A percentile compares a stretch with the other conserved stretches of the same genome.
Evolutionary conservation across 2,797 vertebrate genomes (phyloP).

Genomic region (Clarias fuscus): DNA sequence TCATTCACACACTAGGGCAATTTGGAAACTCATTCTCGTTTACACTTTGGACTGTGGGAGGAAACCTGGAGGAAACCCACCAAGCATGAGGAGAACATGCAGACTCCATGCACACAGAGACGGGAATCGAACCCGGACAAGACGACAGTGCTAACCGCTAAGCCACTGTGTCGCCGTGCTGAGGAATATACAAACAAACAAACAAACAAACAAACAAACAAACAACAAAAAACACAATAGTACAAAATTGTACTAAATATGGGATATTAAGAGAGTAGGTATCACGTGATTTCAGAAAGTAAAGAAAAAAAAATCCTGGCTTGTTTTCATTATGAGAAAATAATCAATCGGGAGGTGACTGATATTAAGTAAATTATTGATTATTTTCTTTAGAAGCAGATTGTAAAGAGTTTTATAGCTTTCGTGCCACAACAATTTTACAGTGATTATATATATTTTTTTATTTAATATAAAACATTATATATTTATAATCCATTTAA

Average conservation of each 20-base stretch:
- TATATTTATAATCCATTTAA: background rate
- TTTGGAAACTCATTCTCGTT: no score
- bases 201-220: no score
- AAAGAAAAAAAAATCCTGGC: background rate
- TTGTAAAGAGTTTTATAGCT: background rate
- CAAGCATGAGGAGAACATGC: no score
- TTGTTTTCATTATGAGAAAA: background rate
- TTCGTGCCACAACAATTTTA: background rate
- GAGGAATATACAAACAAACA: background rate
- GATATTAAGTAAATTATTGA: background rate
- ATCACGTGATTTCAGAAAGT: background rate
- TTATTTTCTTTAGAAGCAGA: background rate
- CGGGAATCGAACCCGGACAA: no score
- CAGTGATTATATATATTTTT: background rate
- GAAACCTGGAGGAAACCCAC: no score
- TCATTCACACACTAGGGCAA: no score
- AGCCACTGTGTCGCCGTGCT: no score
- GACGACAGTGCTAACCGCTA: no score
- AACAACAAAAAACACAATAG: background rate
- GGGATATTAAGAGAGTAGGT: background rate
- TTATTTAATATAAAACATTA: no score
- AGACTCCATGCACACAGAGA: no score
- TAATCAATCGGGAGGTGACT: background rate
- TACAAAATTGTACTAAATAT: background rate
- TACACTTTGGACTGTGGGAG: no score